Percentiles rank a stretch among this genome's conserved stretches.
These are phyloP conservation scores for Urophycis tenuis DNA, from an alignment of 2,797 vertebrate species.

Conservation along the genomic window DNA sequence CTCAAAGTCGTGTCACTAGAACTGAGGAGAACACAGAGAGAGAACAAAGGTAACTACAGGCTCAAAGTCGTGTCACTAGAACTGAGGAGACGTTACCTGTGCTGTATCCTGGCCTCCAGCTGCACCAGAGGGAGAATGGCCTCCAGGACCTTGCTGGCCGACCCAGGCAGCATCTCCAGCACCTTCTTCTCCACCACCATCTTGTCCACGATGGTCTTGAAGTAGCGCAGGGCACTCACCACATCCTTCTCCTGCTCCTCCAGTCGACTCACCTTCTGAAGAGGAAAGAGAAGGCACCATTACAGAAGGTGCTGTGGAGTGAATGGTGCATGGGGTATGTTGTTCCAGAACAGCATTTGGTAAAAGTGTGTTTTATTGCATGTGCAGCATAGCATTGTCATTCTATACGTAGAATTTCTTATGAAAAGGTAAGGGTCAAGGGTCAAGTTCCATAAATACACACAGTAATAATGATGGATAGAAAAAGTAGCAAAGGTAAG, in stretches of 20 bases:
- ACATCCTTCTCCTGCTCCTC: constrained; percentile 98
- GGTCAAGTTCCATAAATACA: not conserved
- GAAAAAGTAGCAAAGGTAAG: not conserved
- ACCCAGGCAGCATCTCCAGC: constrained; percentile 95
- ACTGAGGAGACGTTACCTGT: constrained; percentile 83
- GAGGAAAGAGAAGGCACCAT: not conserved
- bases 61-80: too few species aligned
- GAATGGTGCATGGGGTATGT: not conserved
- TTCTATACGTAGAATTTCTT: not conserved
- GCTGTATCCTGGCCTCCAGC: constrained; percentile 81
- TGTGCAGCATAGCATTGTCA: not conserved
- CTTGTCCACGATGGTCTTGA: constrained; percentile 99
- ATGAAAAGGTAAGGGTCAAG: not conserved
- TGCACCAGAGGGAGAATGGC: constrained; percentile 93
- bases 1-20: not conserved
- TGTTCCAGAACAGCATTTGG: not conserved
- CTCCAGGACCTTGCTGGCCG: constrained; percentile 94
- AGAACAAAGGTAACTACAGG: too few species aligned
- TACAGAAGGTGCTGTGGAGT: not conserved
- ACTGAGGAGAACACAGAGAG: too few species aligned
- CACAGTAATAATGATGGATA: not conserved
- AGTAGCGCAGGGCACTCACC: constrained; percentile 93
- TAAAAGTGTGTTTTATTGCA: not conserved
- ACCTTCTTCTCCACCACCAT: constrained; percentile 97
- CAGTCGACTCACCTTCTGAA: constrained; percentile 86